Percentiles rank a stretch among this genome's conserved stretches.
Evolutionary conservation across 2,797 vertebrate genomes (phyloP).

Genomic region (Dryobates pubescens): DNA sequence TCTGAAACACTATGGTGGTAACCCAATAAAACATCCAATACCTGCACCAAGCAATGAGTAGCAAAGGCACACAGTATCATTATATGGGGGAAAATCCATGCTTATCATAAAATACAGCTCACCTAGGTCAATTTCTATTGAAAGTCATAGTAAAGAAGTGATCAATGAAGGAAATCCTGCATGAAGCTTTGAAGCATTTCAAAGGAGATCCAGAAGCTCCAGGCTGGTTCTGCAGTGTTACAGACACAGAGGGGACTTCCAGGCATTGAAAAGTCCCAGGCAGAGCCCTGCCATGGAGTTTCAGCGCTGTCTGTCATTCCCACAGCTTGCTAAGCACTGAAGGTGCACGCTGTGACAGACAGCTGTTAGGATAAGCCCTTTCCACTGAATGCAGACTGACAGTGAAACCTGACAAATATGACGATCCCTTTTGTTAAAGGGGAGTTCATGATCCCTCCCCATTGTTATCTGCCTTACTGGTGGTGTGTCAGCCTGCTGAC

Average conservation of each 20-base stretch:
- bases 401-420: not conserved
- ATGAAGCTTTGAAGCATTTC: not conserved
- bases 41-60: not conserved
- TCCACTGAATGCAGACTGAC: not conserved
- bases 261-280: not conserved
- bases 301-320: not conserved
- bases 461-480: not conserved
- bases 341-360: not conserved
- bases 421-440: not conserved
- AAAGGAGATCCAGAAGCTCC: not conserved
- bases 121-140: not conserved
- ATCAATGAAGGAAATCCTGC: not conserved
- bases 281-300: not conserved
- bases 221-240: not conserved
- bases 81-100: not conserved
- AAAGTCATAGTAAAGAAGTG: not conserved
- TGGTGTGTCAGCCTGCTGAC: not conserved
- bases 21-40: not conserved
- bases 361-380: not conserved
- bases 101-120: not conserved
- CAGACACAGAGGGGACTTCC: not conserved
- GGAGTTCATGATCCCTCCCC: not conserved
- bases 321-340: not conserved
- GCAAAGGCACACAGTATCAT: not conserved
- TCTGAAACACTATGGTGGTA: not conserved